Percentiles rank a stretch among this genome's conserved stretches.
phyloP scores from a whole-genome alignment of 2,113 vertebrate species.

The Megalops atlanticus region DNA sequence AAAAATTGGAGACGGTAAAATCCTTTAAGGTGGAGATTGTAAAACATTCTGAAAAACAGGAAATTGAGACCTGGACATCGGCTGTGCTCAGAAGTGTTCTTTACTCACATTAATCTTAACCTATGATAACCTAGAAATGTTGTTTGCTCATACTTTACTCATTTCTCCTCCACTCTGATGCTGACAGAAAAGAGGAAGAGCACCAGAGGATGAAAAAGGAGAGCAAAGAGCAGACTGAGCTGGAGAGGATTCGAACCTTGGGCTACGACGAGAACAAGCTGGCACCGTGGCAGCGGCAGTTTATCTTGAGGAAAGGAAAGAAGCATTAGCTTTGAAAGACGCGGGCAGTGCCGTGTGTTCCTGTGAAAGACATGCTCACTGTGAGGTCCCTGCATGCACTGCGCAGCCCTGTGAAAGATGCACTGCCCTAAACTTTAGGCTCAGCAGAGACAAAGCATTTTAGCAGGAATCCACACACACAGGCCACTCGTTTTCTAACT shows the following conservation, averaged over 20 bases:
- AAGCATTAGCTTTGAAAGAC: conserved; percentile 71
- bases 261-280: conserved; percentile 95
- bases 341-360: background rate
- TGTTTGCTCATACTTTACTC: background rate
- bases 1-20: background rate
- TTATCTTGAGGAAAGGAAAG: conserved; percentile 95
- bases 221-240: conserved; percentile 82
- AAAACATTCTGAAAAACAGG: background rate
- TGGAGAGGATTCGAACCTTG: conserved; percentile 86
- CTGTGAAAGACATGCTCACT: background rate
- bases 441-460: background rate
- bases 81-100: background rate
- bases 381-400: background rate
- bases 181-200: conserved; percentile 83
- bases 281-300: conserved; percentile 94
- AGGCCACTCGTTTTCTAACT: background rate
- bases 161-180: conserved; percentile 6
- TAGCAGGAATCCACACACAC: background rate
- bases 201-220: conserved; percentile 76
- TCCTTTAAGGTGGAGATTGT: background rate
- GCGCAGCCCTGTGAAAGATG: background rate
- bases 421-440: background rate
- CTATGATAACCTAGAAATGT: background rate
- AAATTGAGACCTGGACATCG: background rate
- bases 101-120: background rate